These are phyloP conservation scores for Sisyra nigra DNA, from an alignment of 2,888 invertebrate genomes.

Conservation along the genomic window DNA sequence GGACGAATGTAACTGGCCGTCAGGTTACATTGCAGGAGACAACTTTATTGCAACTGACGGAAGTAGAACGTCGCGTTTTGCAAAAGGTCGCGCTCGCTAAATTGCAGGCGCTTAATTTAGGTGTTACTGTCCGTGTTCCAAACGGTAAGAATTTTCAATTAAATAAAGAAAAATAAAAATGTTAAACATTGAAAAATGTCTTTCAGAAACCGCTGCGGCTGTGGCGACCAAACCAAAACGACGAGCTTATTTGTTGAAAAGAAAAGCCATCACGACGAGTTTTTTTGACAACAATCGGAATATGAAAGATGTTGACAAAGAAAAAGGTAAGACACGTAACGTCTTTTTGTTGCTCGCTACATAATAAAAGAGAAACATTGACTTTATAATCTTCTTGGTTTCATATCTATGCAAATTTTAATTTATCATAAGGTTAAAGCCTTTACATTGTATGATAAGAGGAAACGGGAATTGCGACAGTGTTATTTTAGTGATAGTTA, in stretches of 20 bases:
- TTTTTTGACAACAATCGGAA: conserved; percentile 67
- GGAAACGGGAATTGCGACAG: too few species aligned
- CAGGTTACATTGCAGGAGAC: conserved; percentile 56
- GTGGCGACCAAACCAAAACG: conserved; percentile 56
- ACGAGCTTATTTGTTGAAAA: conserved; percentile 63
- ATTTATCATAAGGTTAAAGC: too few species aligned
- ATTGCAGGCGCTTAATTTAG: conserved; percentile 72
- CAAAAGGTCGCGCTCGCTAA: conserved; percentile 76
- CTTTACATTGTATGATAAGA: too few species aligned
- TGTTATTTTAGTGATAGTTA: too few species aligned
- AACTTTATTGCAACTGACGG: conserved; percentile 55
- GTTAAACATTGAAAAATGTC: not conserved
- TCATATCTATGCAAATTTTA: too few species aligned
- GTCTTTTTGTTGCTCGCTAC: not conserved
- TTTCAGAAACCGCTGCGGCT: conserved; percentile 28
- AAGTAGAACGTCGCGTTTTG: conserved; percentile 62
- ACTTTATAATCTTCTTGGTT: not conserved
- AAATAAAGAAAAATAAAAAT: not conserved
- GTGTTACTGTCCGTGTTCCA: conserved; percentile 63
- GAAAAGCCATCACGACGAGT: conserved; percentile 76
- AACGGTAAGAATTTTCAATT: conserved; percentile 41
- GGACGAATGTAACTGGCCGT: conserved; percentile 52
- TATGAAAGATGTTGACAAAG: conserved; percentile 33
- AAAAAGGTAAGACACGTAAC: conserved; percentile 6
- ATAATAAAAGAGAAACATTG: not conserved